phyloP scores from a whole-genome alignment of 64 coral and sea anemone species.

The Dendronephthya gigantea region DNA sequence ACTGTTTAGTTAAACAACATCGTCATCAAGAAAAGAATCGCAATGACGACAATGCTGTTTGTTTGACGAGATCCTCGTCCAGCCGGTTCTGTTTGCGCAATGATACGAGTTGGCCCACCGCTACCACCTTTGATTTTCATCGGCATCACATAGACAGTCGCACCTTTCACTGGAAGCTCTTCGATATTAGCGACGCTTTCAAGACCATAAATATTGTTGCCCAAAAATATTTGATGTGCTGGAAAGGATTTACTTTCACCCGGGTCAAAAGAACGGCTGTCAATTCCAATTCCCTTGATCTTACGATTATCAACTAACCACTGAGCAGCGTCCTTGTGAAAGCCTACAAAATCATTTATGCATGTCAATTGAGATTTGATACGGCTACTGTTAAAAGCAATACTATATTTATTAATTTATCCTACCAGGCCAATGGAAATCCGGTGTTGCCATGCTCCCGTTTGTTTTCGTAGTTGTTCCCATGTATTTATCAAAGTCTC shows the following conservation, averaged over 20 bases:
- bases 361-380: no score
- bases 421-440: slow-evolving; percentile 60
- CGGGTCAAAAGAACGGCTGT: slow-evolving; percentile 47
- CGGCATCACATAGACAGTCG: slow-evolving; percentile 47
- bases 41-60: neutral
- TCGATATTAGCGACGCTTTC: slow-evolving; percentile 68
- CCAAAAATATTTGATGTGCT: slow-evolving; percentile 35
- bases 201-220: slow-evolving; percentile 42
- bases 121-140: slow-evolving; percentile 51
- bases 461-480: slow-evolving; percentile 36
- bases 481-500: slow-evolving; percentile 36
- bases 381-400: no score
- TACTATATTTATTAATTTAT: no score
- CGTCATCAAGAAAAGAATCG: neutral
- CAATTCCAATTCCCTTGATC: slow-evolving; percentile 45
- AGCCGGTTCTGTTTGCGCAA: slow-evolving; percentile 32
- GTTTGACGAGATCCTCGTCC: neutral
- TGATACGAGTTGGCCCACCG: slow-evolving; percentile 44
- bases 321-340: slow-evolving; percentile 34
- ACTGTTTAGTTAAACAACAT: neutral
- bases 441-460: neutral
- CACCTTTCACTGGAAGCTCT: slow-evolving; percentile 45
- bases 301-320: slow-evolving; percentile 48
- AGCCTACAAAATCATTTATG: slow-evolving; percentile 9
- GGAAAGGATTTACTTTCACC: slow-evolving; percentile 30